Conservation (phyloP, 2,797 vertebrate genomes). For the Mus spretus region DNA sequence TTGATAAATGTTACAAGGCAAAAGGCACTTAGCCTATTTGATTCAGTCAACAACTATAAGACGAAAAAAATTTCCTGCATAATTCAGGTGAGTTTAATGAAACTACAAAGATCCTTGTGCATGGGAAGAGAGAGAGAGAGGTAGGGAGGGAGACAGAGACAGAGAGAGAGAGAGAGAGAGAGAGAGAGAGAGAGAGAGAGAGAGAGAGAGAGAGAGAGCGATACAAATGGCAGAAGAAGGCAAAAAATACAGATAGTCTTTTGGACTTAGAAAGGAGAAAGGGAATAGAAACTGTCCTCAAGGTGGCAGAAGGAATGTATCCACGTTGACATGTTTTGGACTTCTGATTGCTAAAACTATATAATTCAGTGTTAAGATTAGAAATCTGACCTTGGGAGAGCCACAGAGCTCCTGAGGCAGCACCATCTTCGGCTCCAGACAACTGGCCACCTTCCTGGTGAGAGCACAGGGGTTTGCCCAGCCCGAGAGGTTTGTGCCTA, state of each 20-base stretch:
- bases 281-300: background rate
- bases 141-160: too few relatives aligned
- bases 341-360: background rate
- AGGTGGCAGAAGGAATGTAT: background rate
- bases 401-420: too few relatives aligned
- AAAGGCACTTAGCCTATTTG: background rate
- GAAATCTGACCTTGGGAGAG: too few relatives aligned
- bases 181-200: too few relatives aligned
- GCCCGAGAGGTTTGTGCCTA: too few relatives aligned
- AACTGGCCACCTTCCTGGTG: too few relatives aligned
- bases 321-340: background rate
- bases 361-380: background rate
- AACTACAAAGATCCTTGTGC: background rate
- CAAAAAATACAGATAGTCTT: background rate
- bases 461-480: too few relatives aligned
- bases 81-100: background rate
- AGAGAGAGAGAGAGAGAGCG: background rate
- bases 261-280: background rate
- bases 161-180: too few relatives aligned
- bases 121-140: background rate
- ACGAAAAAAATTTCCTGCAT: constrained; percentile 1
- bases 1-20: background rate
- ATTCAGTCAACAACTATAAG: background rate
- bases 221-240: background rate
- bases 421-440: too few relatives aligned